Evolutionary conservation across 2,888 invertebrate genomes (phyloP).

Genomic region (Deilephila elpenor): DNA sequence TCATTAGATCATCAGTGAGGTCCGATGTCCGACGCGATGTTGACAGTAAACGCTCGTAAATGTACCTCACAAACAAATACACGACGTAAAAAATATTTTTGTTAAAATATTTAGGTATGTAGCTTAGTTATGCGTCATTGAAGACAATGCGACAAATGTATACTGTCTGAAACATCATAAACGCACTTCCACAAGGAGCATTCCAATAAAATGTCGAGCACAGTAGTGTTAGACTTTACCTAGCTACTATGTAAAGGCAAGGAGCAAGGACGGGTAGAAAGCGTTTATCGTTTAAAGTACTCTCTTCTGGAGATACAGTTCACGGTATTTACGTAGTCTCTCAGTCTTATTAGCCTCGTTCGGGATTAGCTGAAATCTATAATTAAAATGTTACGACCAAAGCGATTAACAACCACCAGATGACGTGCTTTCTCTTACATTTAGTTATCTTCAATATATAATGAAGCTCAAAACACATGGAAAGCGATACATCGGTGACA

Average conservation of each 20-base stretch:
- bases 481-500: background rate
- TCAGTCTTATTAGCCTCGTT: constrained; percentile 81
- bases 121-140: constrained; percentile 49
- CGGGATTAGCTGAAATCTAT: constrained; percentile 59
- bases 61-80: constrained; percentile 38
- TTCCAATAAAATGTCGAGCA: constrained; percentile 58
- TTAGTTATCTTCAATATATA: background rate
- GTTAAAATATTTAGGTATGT: constrained; percentile 38
- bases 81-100: constrained; percentile 45
- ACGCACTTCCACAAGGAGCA: constrained; percentile 72
- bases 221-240: constrained; percentile 71
- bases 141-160: constrained; percentile 52
- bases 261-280: constrained; percentile 84
- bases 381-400: constrained; percentile 29
- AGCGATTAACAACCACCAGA: background rate
- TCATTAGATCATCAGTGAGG: background rate
- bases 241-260: constrained; percentile 83
- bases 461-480: background rate
- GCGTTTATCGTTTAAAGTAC: constrained; percentile 75
- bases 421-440: background rate
- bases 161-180: constrained; percentile 57
- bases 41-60: constrained; percentile 28
- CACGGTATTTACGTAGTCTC: constrained; percentile 78
- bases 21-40: background rate
- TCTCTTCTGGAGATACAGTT: constrained; percentile 78